phyloP scores from a whole-genome alignment of 2,888 invertebrate species.

The Yponomeuta cagnagella region DNA sequence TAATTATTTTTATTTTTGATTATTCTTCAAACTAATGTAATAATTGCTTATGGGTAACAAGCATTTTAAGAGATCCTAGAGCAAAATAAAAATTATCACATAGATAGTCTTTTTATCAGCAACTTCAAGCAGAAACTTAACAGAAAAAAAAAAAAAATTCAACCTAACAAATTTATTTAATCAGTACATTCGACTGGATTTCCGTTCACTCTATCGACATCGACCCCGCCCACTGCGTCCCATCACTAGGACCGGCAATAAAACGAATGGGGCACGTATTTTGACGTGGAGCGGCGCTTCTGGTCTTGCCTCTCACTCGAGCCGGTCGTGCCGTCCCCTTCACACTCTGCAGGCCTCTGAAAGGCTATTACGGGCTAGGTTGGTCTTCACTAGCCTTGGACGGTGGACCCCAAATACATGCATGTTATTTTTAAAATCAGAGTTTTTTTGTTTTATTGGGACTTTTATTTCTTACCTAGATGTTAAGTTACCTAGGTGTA shows the following conservation, averaged over 20 bases:
- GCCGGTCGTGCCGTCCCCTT: constrained; percentile 41
- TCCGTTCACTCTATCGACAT: constrained; percentile 35
- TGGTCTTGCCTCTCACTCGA: constrained; percentile 54
- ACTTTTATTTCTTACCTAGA: too few relatives aligned
- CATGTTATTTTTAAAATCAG: background rate
- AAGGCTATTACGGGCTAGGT: constrained; percentile 59
- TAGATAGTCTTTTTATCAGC: too few relatives aligned
- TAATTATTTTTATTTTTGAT: too few relatives aligned
- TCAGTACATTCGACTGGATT: background rate
- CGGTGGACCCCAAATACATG: background rate
- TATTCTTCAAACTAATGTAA: too few relatives aligned
- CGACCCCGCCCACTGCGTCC: constrained; percentile 20
- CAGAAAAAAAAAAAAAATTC: too few relatives aligned
- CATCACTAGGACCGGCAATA: constrained; percentile 58
- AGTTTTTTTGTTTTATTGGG: background rate
- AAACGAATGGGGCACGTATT: constrained; percentile 76
- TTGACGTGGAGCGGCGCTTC: constrained; percentile 76
- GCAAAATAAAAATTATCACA: too few relatives aligned
- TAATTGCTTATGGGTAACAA: too few relatives aligned
- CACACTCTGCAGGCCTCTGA: constrained; percentile 59
- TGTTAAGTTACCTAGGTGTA: too few relatives aligned
- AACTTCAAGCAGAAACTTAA: too few relatives aligned
- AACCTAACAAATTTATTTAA: too few relatives aligned
- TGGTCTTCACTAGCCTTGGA: constrained; percentile 28
- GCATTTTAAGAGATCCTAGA: too few relatives aligned